Conservation (phyloP, 1,140 invertebrate species). For the Oscheius sp. region DNA sequence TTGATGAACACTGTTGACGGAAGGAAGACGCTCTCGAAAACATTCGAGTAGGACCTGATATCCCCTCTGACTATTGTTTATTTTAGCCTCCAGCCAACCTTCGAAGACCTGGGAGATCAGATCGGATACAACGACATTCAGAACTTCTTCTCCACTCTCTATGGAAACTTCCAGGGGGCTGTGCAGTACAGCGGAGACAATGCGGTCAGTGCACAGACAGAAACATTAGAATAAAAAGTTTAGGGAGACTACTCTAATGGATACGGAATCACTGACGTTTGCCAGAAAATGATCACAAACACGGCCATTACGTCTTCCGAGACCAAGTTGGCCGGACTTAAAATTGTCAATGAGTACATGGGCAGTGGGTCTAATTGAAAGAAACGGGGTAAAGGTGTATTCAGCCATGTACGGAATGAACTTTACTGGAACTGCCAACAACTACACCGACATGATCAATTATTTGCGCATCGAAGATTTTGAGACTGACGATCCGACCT, state of each 20-base stretch:
- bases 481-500: neutral
- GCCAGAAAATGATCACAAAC: constrained; percentile 23
- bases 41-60: constrained; percentile 11
- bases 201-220: neutral
- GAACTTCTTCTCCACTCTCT: constrained; percentile 15
- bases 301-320: too few species aligned
- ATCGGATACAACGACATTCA: constrained; percentile 12
- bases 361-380: constrained; percentile 1
- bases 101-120: neutral
- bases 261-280: constrained; percentile 19
- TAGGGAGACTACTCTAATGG: constrained; percentile 11
- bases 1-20: constrained; percentile 34
- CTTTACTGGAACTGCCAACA: constrained; percentile 16
- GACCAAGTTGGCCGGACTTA: neutral
- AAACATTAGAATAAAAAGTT: neutral
- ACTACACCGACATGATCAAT: constrained; percentile 15
- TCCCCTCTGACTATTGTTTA: too few species aligned
- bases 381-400: neutral
- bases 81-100: neutral
- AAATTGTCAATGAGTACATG: constrained; percentile 34
- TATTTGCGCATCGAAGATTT: constrained; percentile 2
- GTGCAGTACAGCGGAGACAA: constrained; percentile 38
- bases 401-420: neutral
- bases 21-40: constrained; percentile 3
- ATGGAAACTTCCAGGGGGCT: constrained; percentile 25